Evolutionary conservation across 2,113 vertebrate genomes (phyloP).

Genomic region (Lampris megalopsis): DNA sequence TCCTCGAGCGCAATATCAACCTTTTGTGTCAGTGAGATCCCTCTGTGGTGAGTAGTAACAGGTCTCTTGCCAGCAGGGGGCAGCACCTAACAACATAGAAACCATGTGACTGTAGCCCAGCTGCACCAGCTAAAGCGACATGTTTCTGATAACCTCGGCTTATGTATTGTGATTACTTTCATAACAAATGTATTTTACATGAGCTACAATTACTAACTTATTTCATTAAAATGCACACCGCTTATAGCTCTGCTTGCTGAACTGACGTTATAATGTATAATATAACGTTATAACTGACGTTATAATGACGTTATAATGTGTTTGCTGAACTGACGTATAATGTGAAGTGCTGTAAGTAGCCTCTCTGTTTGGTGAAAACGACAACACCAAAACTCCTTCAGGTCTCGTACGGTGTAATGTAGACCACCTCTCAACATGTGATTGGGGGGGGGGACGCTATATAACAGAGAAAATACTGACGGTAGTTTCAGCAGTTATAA

Average conservation of each 20-base stretch:
- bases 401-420: conserved; percentile 1
- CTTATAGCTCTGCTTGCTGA: not conserved
- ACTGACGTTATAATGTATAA: not conserved
- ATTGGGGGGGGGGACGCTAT: conserved; percentile 3
- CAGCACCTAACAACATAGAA: conserved; percentile 53
- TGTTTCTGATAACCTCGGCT: not conserved
- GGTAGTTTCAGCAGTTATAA: conserved; percentile 1
- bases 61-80: conserved; percentile 58
- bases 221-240: not conserved
- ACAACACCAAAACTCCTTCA: conserved; percentile 13
- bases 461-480: not conserved
- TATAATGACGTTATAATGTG: not conserved
- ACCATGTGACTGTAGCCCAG: not conserved
- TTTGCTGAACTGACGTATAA: not conserved
- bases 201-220: not conserved
- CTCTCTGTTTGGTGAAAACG: not conserved
- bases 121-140: not conserved
- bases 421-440: conserved; percentile 20
- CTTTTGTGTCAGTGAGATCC: too few species aligned
- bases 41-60: not conserved
- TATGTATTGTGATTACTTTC: not conserved
- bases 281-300: not conserved
- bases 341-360: not conserved
- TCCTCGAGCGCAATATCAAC: too few species aligned
- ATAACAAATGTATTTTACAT: not conserved